These are phyloP conservation scores for Chironomus tentans DNA, from an alignment of 2,888 invertebrate genomes.

Conservation along the genomic window DNA sequence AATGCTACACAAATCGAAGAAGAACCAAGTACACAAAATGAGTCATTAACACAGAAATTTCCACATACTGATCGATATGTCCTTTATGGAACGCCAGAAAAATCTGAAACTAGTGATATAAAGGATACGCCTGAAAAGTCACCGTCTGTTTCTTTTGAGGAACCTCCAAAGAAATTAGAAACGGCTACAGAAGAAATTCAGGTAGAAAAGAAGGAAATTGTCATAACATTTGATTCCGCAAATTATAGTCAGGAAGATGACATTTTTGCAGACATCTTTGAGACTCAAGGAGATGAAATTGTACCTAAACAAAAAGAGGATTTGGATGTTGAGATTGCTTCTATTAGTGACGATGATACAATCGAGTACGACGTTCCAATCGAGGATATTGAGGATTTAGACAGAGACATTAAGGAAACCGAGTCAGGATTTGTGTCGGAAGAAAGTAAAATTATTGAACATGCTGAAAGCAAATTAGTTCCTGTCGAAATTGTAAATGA, in stretches of 20 bases:
- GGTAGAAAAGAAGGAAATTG: slow-evolving; percentile 37
- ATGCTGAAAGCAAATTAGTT: too few relatives aligned
- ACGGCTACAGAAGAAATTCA: slow-evolving; percentile 36
- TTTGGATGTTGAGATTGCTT: slow-evolving; percentile 11
- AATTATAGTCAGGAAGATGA: slow-evolving; percentile 44
- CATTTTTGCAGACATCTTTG: slow-evolving; percentile 65
- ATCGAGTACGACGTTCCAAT: slow-evolving; percentile 1
- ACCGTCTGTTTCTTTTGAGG: too few relatives aligned
- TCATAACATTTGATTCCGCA: slow-evolving; percentile 27
- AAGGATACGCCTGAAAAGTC: not conserved
- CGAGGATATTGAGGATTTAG: not conserved
- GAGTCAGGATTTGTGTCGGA: not conserved
- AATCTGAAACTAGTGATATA: not conserved
- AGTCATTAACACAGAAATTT: slow-evolving; percentile 16
- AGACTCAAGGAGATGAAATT: slow-evolving; percentile 1
- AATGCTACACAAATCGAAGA: slow-evolving; percentile 29
- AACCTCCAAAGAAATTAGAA: slow-evolving; percentile 6
- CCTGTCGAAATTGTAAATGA: too few relatives aligned
- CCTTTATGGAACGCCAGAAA: slow-evolving; percentile 16
- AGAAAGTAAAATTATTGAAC: not conserved
- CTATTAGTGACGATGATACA: slow-evolving; percentile 18
- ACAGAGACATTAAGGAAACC: not conserved
- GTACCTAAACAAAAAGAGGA: slow-evolving; percentile 25
- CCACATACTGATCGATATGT: slow-evolving; percentile 17
- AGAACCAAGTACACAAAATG: not conserved